Conservation (phyloP, 2,797 vertebrate species). For the Protosalanx chinensis region DNA sequence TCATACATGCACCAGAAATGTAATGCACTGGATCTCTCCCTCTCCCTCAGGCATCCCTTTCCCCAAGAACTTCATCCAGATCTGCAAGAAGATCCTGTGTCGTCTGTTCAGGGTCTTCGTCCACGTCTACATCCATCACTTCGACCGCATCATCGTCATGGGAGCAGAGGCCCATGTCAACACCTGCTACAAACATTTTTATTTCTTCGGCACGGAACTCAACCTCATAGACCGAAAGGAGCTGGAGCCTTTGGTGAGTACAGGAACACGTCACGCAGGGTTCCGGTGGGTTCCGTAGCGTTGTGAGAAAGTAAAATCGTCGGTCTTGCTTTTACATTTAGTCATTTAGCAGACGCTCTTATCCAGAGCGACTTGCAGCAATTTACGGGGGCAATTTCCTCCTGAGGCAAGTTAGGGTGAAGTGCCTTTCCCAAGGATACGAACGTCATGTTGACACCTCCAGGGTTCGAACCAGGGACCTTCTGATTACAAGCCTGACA, state of each 20-base stretch:
- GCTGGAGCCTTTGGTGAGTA: constrained; percentile 83
- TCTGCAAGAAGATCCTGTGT: constrained; percentile 87
- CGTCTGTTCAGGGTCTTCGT: constrained; percentile 85
- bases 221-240: constrained; percentile 85
- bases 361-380: too few species aligned
- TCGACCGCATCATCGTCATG: constrained; percentile 82
- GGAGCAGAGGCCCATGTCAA: constrained; percentile 85
- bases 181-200: constrained; percentile 90
- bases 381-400: too few species aligned
- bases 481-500: too few species aligned
- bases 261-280: not conserved
- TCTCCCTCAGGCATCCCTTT: constrained; percentile 76
- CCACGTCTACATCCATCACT: constrained; percentile 87
- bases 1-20: not conserved
- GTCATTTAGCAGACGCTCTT: too few species aligned
- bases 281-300: too few species aligned
- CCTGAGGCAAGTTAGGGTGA: too few species aligned
- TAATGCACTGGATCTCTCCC: not conserved
- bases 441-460: too few species aligned
- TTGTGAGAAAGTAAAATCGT: too few species aligned
- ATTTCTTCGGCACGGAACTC: constrained; percentile 84
- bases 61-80: constrained; percentile 85
- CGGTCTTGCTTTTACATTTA: too few species aligned
- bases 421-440: too few species aligned
- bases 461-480: too few species aligned